Conservation (phyloP, 2,113 vertebrate species). For the Zapornia atra region DNA sequence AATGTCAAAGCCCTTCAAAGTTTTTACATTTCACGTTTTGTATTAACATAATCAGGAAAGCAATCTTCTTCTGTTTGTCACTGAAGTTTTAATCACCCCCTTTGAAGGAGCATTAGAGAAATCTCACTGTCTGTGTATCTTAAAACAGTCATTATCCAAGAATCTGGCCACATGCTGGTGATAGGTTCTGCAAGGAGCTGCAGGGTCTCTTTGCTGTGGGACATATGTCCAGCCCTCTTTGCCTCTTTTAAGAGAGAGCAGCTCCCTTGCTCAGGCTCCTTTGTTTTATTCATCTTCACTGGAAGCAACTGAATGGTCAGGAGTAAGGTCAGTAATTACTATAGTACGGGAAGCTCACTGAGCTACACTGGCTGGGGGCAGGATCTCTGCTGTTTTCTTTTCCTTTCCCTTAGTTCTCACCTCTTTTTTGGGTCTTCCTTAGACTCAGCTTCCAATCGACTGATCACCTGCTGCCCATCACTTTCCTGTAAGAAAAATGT, state of each 20-base stretch:
- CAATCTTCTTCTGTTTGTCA: not conserved
- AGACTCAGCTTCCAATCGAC: rapidly evolving
- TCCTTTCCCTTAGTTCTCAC: not conserved
- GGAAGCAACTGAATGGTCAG: rapidly evolving
- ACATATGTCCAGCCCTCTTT: rapidly evolving
- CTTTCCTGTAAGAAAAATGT: not conserved
- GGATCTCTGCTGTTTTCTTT: not conserved
- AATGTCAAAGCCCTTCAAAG: not conserved
- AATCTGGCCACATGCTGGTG: not conserved
- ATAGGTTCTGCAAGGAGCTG: not conserved
- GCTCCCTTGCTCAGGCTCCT: not conserved
- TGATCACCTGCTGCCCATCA: not conserved
- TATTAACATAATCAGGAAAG: not conserved
- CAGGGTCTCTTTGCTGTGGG: not conserved
- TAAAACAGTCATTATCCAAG: not conserved
- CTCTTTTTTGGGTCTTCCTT: not conserved
- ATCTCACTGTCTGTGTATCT: rapidly evolving
- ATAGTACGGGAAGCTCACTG: not conserved
- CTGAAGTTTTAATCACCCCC: not conserved
- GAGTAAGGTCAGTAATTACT: not conserved
- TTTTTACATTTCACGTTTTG: not conserved
- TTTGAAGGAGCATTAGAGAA: not conserved
- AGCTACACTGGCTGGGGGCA: not conserved
- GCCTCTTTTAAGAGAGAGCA: not conserved
- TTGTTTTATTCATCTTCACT: not conserved